Evolutionary conservation across 2,113 vertebrate genomes (phyloP).

Genomic region (Crotophaga sulcirostris): DNA sequence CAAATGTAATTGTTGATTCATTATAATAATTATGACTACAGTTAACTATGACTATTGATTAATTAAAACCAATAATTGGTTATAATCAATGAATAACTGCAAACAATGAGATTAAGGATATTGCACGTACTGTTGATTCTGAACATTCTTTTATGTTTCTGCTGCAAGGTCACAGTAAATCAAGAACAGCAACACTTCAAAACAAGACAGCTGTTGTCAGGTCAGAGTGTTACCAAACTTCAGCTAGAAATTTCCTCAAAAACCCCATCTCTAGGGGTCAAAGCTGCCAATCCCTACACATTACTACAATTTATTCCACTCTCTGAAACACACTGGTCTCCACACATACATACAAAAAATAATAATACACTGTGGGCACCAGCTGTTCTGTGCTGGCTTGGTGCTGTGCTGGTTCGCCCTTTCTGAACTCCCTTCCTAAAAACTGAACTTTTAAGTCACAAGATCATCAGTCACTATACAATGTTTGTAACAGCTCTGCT

Average conservation of each 20-base stretch:
- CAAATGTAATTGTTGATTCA: background rate
- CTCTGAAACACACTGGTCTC: background rate
- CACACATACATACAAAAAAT: background rate
- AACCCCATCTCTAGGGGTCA: background rate
- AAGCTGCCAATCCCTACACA: background rate
- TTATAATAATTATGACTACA: background rate
- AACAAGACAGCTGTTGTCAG: fast-evolving
- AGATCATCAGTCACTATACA: background rate
- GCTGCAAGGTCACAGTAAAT: background rate
- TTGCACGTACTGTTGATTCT: background rate
- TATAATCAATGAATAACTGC: background rate
- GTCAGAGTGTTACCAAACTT: background rate
- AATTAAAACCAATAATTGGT: background rate
- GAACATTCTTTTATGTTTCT: background rate
- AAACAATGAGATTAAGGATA: background rate
- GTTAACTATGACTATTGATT: background rate
- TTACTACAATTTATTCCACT: background rate
- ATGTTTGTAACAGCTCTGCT: background rate
- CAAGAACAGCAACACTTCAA: background rate
- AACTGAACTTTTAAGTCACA: background rate
- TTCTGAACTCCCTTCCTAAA: background rate
- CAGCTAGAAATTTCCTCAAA: background rate
- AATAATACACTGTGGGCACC: background rate
- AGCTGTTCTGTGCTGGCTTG: background rate
- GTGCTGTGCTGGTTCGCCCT: background rate